A percentile compares a stretch with the other conserved stretches of the same genome.
Evolutionary conservation across 92 coral and sea anemone species (phyloP).

Genomic region (Actinernus sp.): DNA sequence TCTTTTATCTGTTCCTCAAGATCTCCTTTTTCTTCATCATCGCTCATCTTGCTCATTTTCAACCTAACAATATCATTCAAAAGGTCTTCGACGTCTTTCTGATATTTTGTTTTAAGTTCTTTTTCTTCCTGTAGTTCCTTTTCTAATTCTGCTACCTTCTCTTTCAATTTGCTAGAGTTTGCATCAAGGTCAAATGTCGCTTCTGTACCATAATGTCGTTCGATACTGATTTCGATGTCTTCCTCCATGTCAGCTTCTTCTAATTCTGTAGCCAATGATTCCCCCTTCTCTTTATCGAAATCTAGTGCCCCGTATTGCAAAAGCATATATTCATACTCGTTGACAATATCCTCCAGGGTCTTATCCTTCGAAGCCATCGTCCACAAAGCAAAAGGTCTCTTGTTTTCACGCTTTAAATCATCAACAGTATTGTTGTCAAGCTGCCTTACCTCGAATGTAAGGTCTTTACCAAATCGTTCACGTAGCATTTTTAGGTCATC

Average conservation of each 20-base stretch:
- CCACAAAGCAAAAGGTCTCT: constrained; percentile 33
- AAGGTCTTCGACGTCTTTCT: constrained; percentile 75
- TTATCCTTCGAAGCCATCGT: constrained; percentile 43
- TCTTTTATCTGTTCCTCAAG: constrained; percentile 34
- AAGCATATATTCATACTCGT: constrained; percentile 44
- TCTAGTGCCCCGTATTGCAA: constrained; percentile 19
- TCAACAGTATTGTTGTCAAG: constrained; percentile 10
- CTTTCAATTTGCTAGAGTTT: not conserved
- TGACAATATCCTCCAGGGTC: constrained; percentile 56
- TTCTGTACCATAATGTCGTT: not conserved
- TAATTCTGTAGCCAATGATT: constrained; percentile 22
- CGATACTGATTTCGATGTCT: constrained; percentile 5
- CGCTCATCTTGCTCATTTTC: constrained; percentile 62
- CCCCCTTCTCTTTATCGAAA: constrained; percentile 22
- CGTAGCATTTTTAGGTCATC: constrained; percentile 1
- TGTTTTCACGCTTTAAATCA: constrained; percentile 6
- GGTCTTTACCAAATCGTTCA: constrained; percentile 48
- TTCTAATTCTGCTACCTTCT: constrained; percentile 35
- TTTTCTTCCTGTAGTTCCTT: constrained; percentile 57
- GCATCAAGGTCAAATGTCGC: not conserved
- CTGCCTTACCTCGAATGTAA: constrained; percentile 23
- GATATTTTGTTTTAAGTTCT: constrained; percentile 43
- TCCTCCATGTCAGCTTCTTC: constrained; percentile 32
- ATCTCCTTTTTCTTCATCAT: constrained; percentile 48
- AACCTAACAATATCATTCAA: constrained; percentile 70